phyloP scores from a whole-genome alignment of 2,888 invertebrate genomes.

The Agrilus cyanescens region DNA sequence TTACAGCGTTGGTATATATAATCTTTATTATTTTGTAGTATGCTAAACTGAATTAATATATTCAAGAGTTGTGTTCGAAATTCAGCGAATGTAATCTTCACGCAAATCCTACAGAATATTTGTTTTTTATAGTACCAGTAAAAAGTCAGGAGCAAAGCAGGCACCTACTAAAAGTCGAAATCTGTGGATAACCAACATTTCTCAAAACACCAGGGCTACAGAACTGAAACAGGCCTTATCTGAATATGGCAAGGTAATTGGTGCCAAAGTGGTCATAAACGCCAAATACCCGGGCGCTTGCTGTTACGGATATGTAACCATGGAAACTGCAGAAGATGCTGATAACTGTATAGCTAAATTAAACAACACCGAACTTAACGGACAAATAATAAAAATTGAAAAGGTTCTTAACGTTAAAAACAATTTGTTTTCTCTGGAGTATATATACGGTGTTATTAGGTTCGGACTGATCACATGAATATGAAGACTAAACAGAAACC shows the following conservation, averaged over 20 bases:
- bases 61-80: no score
- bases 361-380: constrained; percentile 87
- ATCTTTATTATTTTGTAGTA: no score
- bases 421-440: not conserved
- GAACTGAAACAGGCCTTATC: constrained; percentile 89
- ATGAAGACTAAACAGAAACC: constrained; percentile 15
- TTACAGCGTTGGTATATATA: no score
- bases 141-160: constrained; percentile 7
- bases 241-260: constrained; percentile 87
- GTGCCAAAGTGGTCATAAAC: constrained; percentile 94
- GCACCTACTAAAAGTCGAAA: constrained; percentile 45
- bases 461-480: constrained; percentile 31
- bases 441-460: constrained; percentile 17
- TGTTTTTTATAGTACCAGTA: constrained; percentile 18
- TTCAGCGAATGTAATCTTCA: no score
- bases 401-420: constrained; percentile 43
- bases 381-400: constrained; percentile 89
- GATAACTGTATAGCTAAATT: constrained; percentile 82
- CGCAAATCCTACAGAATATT: not conserved
- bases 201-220: constrained; percentile 82
- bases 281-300: constrained; percentile 84
- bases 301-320: constrained; percentile 93
- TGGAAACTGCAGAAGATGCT: constrained; percentile 83
- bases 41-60: no score
- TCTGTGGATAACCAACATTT: constrained; percentile 90